These are phyloP conservation scores for Hyposmocoma kahamanoa DNA, from an alignment of 1,140 invertebrate species.

Conservation along the genomic window DNA sequence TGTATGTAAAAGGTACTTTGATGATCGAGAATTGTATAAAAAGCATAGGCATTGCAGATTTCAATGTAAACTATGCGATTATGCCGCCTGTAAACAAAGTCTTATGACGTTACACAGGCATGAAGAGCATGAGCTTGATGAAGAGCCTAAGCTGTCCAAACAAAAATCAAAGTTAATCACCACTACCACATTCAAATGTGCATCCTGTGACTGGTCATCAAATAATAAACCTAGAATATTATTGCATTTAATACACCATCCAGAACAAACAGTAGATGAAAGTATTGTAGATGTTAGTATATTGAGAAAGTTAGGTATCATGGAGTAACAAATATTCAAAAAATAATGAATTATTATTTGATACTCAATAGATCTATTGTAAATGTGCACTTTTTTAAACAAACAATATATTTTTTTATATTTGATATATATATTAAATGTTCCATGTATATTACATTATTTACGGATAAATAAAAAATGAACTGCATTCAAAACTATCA, in stretches of 20 bases:
- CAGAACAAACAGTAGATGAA: slow-evolving; percentile 36
- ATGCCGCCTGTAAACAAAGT: slow-evolving; percentile 15
- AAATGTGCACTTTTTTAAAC: too few relatives aligned
- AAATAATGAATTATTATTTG: too few relatives aligned
- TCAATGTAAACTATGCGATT: slow-evolving; percentile 22
- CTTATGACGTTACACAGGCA: slow-evolving; percentile 4
- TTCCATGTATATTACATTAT: too few relatives aligned
- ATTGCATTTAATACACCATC: slow-evolving; percentile 53
- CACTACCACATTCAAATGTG: slow-evolving; percentile 26
- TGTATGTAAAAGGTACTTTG: slow-evolving; percentile 20
- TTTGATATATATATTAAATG: too few relatives aligned
- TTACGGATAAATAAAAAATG: too few relatives aligned
- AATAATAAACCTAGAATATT: slow-evolving; percentile 30
- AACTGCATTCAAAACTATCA: too few relatives aligned
- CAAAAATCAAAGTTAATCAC: slow-evolving; percentile 12
- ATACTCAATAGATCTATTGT: too few relatives aligned
- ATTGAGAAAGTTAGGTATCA: slow-evolving; percentile 19
- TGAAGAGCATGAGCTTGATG: slow-evolving; percentile 14
- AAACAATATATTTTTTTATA: too few relatives aligned
- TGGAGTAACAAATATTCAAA: too few relatives aligned
- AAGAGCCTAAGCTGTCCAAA: too few relatives aligned
- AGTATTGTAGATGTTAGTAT: slow-evolving; percentile 36
- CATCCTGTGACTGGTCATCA: slow-evolving; percentile 31
- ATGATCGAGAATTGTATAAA: background rate
- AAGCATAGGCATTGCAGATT: slow-evolving; percentile 15